These are phyloP conservation scores for Acanthococcus lagerstroemiae DNA, from an alignment of 2,888 invertebrate genomes.

Conservation along the genomic window DNA sequence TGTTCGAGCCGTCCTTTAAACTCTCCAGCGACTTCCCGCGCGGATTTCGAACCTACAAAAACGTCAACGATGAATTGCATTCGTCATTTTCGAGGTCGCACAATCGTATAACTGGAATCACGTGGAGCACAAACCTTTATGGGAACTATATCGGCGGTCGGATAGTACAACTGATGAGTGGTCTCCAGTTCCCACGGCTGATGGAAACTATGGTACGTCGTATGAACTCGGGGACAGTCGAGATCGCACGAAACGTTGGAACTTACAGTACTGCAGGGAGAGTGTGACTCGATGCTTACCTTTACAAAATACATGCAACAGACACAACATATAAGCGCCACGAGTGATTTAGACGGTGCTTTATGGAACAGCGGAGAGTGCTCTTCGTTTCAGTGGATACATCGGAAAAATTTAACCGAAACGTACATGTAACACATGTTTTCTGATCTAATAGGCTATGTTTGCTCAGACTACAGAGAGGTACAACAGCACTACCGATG, in stretches of 20 bases:
- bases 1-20: constrained; percentile 54
- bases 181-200: constrained; percentile 60
- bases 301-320: constrained; percentile 30
- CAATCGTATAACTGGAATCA: too few species aligned
- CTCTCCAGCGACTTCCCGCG: constrained; percentile 78
- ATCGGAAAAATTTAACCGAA: too few species aligned
- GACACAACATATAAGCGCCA: constrained; percentile 22
- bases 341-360: not conserved
- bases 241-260: constrained; percentile 33
- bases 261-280: constrained; percentile 34
- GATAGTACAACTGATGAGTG: constrained; percentile 45
- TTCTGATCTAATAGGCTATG: too few species aligned
- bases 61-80: not conserved
- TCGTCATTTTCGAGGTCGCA: too few species aligned
- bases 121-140: constrained; percentile 45
- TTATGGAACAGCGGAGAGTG: not conserved
- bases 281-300: constrained; percentile 35
- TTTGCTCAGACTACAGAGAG: too few species aligned
- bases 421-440: too few species aligned
- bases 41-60: constrained; percentile 57
- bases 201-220: constrained; percentile 51
- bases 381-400: too few species aligned
- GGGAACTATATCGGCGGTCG: constrained; percentile 46
- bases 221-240: constrained; percentile 43
- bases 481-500: too few species aligned